phyloP scores from a whole-genome alignment of 2,113 vertebrate species.

The Riparia riparia region DNA sequence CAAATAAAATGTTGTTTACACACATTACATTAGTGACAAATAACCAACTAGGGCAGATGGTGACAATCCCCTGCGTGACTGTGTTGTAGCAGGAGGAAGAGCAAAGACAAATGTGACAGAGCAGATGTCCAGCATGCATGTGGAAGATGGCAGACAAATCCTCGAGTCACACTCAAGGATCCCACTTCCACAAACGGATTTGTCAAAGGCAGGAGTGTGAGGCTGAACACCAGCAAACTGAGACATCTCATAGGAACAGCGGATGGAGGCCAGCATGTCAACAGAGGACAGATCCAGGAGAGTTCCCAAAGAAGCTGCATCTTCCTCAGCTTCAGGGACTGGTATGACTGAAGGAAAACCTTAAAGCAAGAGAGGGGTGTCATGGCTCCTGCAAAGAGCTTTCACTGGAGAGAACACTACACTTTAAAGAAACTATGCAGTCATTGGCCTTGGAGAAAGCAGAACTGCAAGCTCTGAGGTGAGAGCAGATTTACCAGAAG shows the following conservation, averaged over 20 bases:
- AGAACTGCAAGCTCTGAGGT: neutral
- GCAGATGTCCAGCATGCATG: neutral
- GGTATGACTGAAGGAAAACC: neutral
- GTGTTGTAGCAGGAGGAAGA: neutral
- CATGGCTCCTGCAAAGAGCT: neutral
- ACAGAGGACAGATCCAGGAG: neutral
- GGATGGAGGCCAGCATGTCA: neutral
- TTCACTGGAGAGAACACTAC: neutral
- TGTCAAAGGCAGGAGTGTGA: neutral
- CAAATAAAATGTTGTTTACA: neutral
- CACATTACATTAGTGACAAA: neutral
- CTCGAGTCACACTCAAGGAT: neutral
- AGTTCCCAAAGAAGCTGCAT: neutral
- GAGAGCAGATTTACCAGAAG: neutral
- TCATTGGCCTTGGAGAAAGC: neutral
- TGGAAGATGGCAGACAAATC: neutral
- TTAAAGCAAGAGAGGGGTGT: neutral
- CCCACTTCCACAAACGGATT: neutral
- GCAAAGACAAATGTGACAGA: neutral
- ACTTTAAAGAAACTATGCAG: neutral
- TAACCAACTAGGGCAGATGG: neutral
- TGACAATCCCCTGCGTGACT: neutral
- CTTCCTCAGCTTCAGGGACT: neutral
- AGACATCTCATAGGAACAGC: neutral
- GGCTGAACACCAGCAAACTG: neutral